A percentile compares a stretch with the other conserved stretches of the same genome.
phyloP scores from a whole-genome alignment of 2,113 vertebrate genomes.

The Emydura subglobosa region DNA sequence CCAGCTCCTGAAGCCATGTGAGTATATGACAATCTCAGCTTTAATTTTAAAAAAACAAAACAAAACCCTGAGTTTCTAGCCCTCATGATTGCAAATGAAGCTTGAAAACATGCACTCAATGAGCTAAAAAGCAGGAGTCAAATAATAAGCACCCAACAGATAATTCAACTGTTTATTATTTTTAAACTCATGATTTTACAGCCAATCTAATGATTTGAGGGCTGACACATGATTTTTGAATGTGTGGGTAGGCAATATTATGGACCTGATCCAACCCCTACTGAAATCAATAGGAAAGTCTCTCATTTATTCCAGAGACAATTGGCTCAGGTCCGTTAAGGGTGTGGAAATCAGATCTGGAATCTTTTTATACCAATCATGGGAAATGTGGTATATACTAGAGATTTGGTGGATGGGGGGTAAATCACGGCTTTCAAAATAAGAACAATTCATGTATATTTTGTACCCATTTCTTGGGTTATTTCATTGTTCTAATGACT shows the following conservation, averaged over 20 bases:
- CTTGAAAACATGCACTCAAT: neutral
- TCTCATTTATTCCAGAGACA: neutral
- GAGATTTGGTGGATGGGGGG: no score
- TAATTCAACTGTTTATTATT: neutral
- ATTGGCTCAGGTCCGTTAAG: neutral
- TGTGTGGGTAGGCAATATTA: rapidly evolving
- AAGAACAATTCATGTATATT: neutral
- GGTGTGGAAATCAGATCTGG: neutral
- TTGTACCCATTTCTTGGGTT: neutral
- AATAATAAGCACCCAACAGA: neutral
- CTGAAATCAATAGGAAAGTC: neutral
- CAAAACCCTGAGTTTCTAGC: neutral
- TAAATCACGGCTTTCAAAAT: neutral
- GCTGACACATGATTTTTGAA: neutral
- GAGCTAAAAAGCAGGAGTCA: neutral
- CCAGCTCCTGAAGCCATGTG: neutral
- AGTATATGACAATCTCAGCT: neutral
- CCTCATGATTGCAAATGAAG: neutral
- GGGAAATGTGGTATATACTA: neutral
- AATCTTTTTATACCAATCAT: neutral
- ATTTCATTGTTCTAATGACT: neutral
- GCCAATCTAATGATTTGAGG: neutral
- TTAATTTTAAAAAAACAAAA: neutral
- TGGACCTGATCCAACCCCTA: neutral
- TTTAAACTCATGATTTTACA: neutral